These are phyloP conservation scores for Molanna angustata DNA, from an alignment of 2,888 invertebrate species.

Conservation along the genomic window DNA sequence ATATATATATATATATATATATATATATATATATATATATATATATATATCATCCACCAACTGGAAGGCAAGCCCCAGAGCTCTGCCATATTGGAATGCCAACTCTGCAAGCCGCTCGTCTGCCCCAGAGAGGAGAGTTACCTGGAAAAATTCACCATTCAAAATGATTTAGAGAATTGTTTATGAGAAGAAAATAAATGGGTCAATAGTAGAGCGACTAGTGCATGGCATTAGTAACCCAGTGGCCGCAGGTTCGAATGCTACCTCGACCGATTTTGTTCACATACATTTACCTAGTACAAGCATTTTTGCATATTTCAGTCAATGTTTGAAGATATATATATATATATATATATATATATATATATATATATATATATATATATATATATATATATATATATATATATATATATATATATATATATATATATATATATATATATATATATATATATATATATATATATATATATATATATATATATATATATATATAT, in stretches of 20 bases:
- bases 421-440: slow-evolving; percentile 10
- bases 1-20: neutral
- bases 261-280: no score
- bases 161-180: no score
- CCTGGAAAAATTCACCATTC: no score
- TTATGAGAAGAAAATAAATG: no score
- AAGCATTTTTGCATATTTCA: no score
- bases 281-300: no score
- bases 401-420: slow-evolving; percentile 7
- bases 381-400: neutral
- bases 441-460: slow-evolving; percentile 9
- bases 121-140: slow-evolving; percentile 80
- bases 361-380: neutral
- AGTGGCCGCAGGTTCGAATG: no score
- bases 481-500: slow-evolving; percentile 12
- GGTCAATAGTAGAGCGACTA: no score
- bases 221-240: no score
- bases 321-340: no score
- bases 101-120: slow-evolving; percentile 78
- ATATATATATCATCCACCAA: slow-evolving; percentile 94
- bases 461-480: slow-evolving; percentile 10
- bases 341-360: neutral
- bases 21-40: no score
- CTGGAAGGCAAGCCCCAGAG: slow-evolving; percentile 95
- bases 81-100: slow-evolving; percentile 93